Evolutionary conservation across 2,888 invertebrate genomes (phyloP), one percentile per base, ranked within the genome.

Genomic region (Ferdinandea cuprea): DNA sequence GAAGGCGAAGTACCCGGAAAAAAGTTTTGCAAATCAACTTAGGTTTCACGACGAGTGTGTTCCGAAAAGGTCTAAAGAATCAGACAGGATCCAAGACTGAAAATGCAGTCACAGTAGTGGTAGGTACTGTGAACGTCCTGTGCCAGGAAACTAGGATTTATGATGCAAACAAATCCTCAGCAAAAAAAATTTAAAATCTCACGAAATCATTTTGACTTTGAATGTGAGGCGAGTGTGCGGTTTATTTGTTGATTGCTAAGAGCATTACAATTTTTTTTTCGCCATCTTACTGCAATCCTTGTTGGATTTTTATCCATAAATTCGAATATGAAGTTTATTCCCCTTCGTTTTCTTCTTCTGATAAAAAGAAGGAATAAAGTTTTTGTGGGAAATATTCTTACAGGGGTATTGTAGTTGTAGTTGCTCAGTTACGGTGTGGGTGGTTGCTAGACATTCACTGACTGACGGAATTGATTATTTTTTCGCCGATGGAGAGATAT

Each of bases 211-310:
- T 72, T 73, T 72, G 28, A 56, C 61, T 73, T 58, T 11, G 46
- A 15, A 48, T 69, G 42, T 19, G 66, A 17, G 65, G 46, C 37
- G 72, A 66, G 48, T 83, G 50, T 83, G 78, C 35, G 78, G 78
- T 83, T 83, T 83, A 83, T 83, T 83, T 83, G 72, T 78, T 83
- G 83, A 83, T 83, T 83, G 48, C 83, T 78, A 78, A 78, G 78
- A 78, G 83, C 63, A 83, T 83, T 83, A 78, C 71, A 61, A 59
- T 44, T 58, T 56, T 78, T 68, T 73, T 72, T 44, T 42, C 9
- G 19, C 44, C 42, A 13, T 50, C 54, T 54, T 50, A 58, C 35
- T 48, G 61, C 54, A 56, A 68, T 72, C 72, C 72, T 59, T 8
- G 72, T 63, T 63, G 25, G 54, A 35, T 78, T 83, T 78, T 83